Base-by-base conservation (phyloP, 2,113 vertebrate species). In the Pimephales promelas region DNA sequence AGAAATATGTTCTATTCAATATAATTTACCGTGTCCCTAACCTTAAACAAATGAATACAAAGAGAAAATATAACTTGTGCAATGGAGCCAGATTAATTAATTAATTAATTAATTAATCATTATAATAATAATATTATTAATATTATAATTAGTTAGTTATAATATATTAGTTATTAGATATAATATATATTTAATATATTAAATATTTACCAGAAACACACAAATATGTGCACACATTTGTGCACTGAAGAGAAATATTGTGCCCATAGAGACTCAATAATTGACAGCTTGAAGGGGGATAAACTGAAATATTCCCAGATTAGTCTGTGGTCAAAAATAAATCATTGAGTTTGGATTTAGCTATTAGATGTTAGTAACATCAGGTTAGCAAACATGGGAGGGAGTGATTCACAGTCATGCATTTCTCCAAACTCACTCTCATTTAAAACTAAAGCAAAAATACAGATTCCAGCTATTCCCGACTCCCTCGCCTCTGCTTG, bases 261-360 rank as follows among this genome's bases (percentile, higher is more conserved):
- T 24, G 11, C 22, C 10, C 11, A 59, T 10, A n/a, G 75, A 77
- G 54, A 14, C 56, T 47, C 45, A 57, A 24, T 73, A 40, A 68
- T 68, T 81, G 59, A 43, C 47, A 84, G 56, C 24, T 64, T 66
- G 28, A 54, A 57, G 24, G 26, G 52, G 74, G 68, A 47, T 71
- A 80, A 72, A 82, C 82, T 77, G 13, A 81, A 72, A 70, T 68
- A 43, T 83, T 83, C 83, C 45, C 54, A 76, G 59, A 80, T 82
- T 62, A 88, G 76, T 80, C 26, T 61, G 49, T 36, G 76, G 56
- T 61, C 61, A 31, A 64, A 87, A 85, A 81, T 81, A 77, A 36
- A 43, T 83, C 40, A 61, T 20, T 14, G 45, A 54, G 81, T 79
- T 54, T 77, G 28, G 14, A 85, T 88, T 83, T 85, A 87, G 84